These are phyloP conservation scores for Ricordea florida DNA, from an alignment of 92 coral and sea anemone species.

Conservation along the genomic window DNA sequence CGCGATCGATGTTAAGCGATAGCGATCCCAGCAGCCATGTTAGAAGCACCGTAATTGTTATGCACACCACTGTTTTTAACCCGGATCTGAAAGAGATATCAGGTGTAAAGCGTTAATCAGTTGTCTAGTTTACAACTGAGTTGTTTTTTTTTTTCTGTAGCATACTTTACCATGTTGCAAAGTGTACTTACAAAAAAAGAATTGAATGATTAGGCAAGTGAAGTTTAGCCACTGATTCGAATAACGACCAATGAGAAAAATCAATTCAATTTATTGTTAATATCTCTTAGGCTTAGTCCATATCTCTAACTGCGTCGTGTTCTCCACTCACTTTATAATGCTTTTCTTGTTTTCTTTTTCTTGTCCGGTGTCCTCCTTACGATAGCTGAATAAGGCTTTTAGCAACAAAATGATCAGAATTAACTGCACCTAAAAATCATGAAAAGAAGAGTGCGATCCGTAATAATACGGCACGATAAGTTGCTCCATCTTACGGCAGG, in stretches of 20 bases:
- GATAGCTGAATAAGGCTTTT: conserved; percentile 52
- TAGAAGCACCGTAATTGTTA: conserved; percentile 47
- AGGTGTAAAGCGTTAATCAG: background rate
- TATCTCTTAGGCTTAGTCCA: too few species aligned
- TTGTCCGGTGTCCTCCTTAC: conserved; percentile 24
- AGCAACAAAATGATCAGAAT: conserved; percentile 48
- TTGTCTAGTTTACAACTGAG: too few species aligned
- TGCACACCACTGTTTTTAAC: conserved; percentile 55
- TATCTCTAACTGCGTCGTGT: background rate
- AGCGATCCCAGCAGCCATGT: conserved; percentile 72
- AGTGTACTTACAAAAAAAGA: too few species aligned
- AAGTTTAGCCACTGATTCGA: background rate
- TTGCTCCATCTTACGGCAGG: too few species aligned
- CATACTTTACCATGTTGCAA: too few species aligned
- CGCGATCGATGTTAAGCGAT: conserved; percentile 59
- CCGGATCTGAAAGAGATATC: conserved; percentile 49
- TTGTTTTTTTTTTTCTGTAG: too few species aligned
- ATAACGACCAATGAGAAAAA: too few species aligned
- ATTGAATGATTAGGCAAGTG: too few species aligned
- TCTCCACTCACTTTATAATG: conserved; percentile 67
- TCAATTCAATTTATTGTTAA: too few species aligned
- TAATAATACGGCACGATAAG: too few species aligned
- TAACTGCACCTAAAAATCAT: conserved; percentile 56
- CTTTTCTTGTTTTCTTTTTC: conserved; percentile 56
- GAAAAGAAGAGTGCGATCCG: background rate